These are phyloP conservation scores for Hypsopygia costalis DNA, from an alignment of 2,888 invertebrate genomes.

Conservation along the genomic window DNA sequence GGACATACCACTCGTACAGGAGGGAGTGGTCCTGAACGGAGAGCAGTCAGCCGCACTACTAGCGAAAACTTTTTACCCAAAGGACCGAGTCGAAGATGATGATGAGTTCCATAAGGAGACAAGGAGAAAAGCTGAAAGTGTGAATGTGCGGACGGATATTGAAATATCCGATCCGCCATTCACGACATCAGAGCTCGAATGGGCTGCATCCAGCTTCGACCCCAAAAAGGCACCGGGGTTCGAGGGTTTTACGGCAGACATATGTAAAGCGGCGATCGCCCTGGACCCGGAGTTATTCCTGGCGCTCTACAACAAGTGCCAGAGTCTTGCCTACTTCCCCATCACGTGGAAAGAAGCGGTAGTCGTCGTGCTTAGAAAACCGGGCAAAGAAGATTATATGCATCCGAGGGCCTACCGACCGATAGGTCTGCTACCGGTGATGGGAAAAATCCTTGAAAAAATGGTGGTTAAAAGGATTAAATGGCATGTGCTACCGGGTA, in stretches of 20 bases:
- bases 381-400: background rate
- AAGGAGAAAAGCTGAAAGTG: no score
- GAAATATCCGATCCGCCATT: background rate
- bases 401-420: background rate
- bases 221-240: constrained; percentile 17
- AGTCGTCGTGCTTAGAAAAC: background rate
- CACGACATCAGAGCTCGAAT: background rate
- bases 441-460: background rate
- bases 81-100: constrained; percentile 1
- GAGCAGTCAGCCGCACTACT: constrained; percentile 8
- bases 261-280: constrained; percentile 1
- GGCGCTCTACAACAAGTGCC: background rate
- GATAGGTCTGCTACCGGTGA: background rate
- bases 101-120: constrained; percentile 1
- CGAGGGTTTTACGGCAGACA: constrained; percentile 16
- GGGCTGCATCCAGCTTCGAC: background rate
- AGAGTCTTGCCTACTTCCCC: background rate
- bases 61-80: constrained; percentile 8
- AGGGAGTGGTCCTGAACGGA: background rate
- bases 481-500: background rate
- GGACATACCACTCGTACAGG: background rate
- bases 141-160: background rate
- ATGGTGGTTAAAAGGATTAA: background rate
- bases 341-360: background rate
- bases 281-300: background rate